These are phyloP conservation scores for Agrotis clavis DNA, from an alignment of 2,888 invertebrate species.

Conservation along the genomic window DNA sequence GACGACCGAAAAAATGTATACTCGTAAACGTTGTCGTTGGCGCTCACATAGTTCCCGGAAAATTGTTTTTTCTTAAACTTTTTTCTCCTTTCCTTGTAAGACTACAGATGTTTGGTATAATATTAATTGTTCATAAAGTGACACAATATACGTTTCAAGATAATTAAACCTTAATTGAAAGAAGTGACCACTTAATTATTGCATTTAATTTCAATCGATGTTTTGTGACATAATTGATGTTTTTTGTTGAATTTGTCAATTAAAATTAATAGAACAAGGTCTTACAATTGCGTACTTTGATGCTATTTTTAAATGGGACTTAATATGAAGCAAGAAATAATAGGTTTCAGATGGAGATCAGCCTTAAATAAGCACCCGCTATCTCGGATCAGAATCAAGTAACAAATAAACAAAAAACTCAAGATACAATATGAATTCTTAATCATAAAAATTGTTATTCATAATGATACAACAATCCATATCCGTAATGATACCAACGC, in stretches of 20 bases:
- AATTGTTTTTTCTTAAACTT: background rate
- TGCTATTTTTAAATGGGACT: background rate
- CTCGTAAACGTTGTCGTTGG: slow-evolving; percentile 4
- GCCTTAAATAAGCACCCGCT: slow-evolving; percentile 35
- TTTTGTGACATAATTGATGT: slow-evolving; percentile 18
- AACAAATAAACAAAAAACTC: slow-evolving; percentile 63
- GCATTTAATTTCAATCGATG: slow-evolving; percentile 22
- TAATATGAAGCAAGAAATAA: slow-evolving; percentile 39
- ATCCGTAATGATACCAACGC: slow-evolving; percentile 63
- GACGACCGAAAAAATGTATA: background rate
- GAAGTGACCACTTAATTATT: slow-evolving; percentile 20
- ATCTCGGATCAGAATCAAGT: slow-evolving; percentile 62
- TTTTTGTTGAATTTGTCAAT: slow-evolving; percentile 5
- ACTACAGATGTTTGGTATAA: slow-evolving; percentile 17
- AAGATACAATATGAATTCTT: slow-evolving; percentile 63
- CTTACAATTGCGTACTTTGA: background rate
- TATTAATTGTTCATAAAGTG: slow-evolving; percentile 10
- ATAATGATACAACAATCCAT: slow-evolving; percentile 63
- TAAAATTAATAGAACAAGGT: slow-evolving; percentile 5
- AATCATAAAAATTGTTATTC: slow-evolving; percentile 66
- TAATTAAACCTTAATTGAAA: slow-evolving; percentile 34
- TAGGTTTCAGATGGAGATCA: slow-evolving; percentile 4
- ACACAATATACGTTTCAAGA: slow-evolving; percentile 12
- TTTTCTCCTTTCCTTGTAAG: background rate
- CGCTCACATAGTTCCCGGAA: slow-evolving; percentile 21